Conservation (phyloP, 2,113 vertebrate species). For the Turnix velox region DNA sequence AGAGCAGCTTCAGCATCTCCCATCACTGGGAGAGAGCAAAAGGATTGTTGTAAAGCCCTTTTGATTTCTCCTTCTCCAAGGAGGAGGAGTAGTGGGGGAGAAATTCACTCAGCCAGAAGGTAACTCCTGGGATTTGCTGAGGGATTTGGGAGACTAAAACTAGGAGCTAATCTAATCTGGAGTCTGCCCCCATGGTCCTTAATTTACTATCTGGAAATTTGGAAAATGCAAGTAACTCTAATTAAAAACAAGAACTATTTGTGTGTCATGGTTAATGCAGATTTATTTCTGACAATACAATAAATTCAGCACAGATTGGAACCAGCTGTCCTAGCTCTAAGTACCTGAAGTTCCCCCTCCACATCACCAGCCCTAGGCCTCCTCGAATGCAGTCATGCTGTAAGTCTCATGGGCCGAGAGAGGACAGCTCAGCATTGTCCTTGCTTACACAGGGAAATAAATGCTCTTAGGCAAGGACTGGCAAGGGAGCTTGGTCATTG, state of each 20-base stretch:
- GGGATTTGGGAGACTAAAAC: not conserved
- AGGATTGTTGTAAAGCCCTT: not conserved
- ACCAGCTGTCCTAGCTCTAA: not conserved
- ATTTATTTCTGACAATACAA: not conserved
- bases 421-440: conserved; percentile 7
- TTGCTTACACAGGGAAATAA: not conserved
- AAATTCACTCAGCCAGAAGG: not conserved
- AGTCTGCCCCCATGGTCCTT: not conserved
- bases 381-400: fast-evolving
- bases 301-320: conserved; percentile 4
- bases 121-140: not conserved
- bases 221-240: not conserved
- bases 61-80: not conserved
- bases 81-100: not conserved
- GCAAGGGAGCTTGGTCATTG: not conserved
- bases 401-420: not conserved
- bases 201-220: conserved; percentile 18
- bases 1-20: not conserved
- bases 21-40: not conserved
- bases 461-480: not conserved
- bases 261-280: not conserved
- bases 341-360: not conserved
- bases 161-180: not conserved
- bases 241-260: conserved; percentile 12
- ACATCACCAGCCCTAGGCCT: not conserved